Evolutionary conservation across 2,797 vertebrate species (phyloP).

Genomic region (Arrhamphus sclerolepis): DNA sequence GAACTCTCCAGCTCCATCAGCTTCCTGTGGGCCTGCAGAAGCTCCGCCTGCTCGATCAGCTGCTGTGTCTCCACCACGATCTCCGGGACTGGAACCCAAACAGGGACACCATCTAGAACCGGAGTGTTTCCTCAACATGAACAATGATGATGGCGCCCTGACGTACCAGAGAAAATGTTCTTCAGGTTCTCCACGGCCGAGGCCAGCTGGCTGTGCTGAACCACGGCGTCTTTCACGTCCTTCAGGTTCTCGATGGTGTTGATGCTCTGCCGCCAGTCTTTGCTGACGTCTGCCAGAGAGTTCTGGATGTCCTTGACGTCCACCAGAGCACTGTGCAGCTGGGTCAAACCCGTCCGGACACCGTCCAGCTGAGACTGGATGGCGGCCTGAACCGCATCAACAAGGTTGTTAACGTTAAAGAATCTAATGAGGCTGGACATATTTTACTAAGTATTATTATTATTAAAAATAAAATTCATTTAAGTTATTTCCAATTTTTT

Average conservation of each 20-base stretch:
- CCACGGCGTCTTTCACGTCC: slow-evolving; percentile 95
- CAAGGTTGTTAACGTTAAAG: too few relatives aligned
- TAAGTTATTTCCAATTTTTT: too few relatives aligned
- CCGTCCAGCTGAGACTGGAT: slow-evolving; percentile 98
- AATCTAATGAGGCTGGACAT: too few relatives aligned
- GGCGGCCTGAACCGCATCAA: slow-evolving; percentile 86
- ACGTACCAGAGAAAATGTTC: slow-evolving; percentile 89
- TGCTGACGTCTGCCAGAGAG: slow-evolving; percentile 91
- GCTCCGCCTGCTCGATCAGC: slow-evolving; percentile 90
- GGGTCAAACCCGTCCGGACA: slow-evolving; percentile 93
- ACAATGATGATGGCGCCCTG: not conserved
- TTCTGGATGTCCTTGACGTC: slow-evolving; percentile 95
- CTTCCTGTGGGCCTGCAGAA: slow-evolving; percentile 92
- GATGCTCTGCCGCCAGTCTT: slow-evolving; percentile 98
- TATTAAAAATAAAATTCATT: too few relatives aligned
- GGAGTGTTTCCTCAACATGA: too few relatives aligned
- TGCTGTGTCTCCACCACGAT: slow-evolving; percentile 91
- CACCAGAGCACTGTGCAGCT: slow-evolving; percentile 92
- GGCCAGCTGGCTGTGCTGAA: slow-evolving; percentile 96
- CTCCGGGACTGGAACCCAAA: slow-evolving; percentile 93
- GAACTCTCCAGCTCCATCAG: slow-evolving; percentile 97
- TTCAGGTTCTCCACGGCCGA: slow-evolving; percentile 98
- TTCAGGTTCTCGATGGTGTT: slow-evolving; percentile 96
- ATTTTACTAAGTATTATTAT: too few relatives aligned
- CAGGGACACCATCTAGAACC: too few relatives aligned